Evolutionary conservation across 1,140 invertebrate genomes (phyloP), one percentile per base, ranked within the genome.

Genomic region (Sweltsa coloradensis): DNA sequence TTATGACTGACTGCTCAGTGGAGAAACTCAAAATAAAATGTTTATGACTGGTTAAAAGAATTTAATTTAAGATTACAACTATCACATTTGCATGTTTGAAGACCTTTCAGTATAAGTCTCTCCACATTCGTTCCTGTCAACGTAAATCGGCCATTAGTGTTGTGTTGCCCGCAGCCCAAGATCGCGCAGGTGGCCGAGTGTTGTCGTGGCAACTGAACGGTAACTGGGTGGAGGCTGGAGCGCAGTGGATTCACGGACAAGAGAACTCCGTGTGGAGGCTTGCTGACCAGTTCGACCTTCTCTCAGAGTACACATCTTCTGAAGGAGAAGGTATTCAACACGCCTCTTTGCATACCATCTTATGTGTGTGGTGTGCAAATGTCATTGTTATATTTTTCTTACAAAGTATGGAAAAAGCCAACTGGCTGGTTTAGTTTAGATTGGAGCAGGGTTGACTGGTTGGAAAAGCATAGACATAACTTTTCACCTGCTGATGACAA

Each of bases 231-330:
- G 84, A 87, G 60, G 49, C 74, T 7, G 83, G 84, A 11, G 83
- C 83, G 6, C 83, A 86, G 60, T 87, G 82, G 78, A 64, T 86
- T 21, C 83, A 86, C 51, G 82, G 82, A 3, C 65, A 75, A 50
- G 60, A 75, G 39, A 78, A 79, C 63, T 49, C 58, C 14, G 58
- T 84, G 3, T 72, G 69, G 55, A 40, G 71, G 45, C 59, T 76
- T 40, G 63, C 69, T 11, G 44, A 60, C 34, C 40, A 66, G 47
- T 45, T 66, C 41, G 51, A 64, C 25, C 56, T 75, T 4, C 25
- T 79, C 2, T 66, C 67, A 6, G 51, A 61, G n/a, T 47, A 55
- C 31, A 51, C 57, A 39, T 72, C 68, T 1, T 57, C 58, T 34
- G 75, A 78, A 59, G 75, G 70, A 18, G 47, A 49, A 40, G 51